phyloP scores from a whole-genome alignment of 1,140 invertebrate species.

The Acromyrmex echinatior region DNA sequence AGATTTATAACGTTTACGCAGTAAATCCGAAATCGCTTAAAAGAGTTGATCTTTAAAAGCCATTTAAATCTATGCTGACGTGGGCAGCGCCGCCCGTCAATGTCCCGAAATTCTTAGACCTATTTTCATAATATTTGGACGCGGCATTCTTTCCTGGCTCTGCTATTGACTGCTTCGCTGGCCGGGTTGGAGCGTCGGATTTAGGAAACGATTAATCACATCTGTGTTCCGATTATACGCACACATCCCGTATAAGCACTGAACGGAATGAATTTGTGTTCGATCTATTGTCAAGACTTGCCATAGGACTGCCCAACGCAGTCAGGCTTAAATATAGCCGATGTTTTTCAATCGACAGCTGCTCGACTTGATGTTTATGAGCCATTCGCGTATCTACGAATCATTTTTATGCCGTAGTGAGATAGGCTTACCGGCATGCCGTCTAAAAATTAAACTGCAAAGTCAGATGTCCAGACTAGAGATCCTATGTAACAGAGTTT shows the following conservation, averaged over 20 bases:
- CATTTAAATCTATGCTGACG: conserved; percentile 33
- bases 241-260: not conserved
- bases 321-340: conserved; percentile 83
- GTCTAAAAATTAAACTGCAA: conserved; percentile 33
- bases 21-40: conserved; percentile 32
- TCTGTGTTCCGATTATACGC: conserved; percentile 35
- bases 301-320: conserved; percentile 55
- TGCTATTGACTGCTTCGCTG: conserved; percentile 9
- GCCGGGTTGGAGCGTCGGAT: not conserved
- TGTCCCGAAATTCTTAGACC: conserved; percentile 49
- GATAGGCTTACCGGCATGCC: conserved; percentile 33
- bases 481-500: no score
- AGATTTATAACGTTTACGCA: conserved; percentile 50
- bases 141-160: conserved; percentile 34
- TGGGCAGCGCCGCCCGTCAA: conserved; percentile 7
- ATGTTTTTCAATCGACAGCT: conserved; percentile 85
- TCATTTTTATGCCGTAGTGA: conserved; percentile 79
- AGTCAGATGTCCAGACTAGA: no score
- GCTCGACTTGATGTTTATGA: conserved; percentile 83
- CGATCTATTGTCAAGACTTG: conserved; percentile 65
- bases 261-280: conserved; percentile 20
- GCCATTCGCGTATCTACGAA: conserved; percentile 81
- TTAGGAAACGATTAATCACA: conserved; percentile 53
- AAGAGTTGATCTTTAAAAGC: conserved; percentile 52
- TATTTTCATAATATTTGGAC: conserved; percentile 63